Base-by-base conservation (phyloP, 2,113 vertebrate genomes). In the Peucedramus taeniatus region DNA sequence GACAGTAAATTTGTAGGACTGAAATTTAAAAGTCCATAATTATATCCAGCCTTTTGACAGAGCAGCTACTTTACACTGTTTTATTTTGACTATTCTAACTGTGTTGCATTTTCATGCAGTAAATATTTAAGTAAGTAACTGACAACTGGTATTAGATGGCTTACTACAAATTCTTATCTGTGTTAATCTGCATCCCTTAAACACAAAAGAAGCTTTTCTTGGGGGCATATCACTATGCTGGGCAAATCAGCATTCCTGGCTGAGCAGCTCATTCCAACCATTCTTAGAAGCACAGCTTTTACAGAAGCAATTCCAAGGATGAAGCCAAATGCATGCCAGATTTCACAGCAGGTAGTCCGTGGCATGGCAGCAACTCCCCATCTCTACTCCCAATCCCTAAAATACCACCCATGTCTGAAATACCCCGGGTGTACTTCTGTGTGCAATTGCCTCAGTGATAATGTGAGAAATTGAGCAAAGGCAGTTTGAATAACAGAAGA, bases 321-420 rank as follows among this genome's bases (percentile, higher is more conserved):
- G 49, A 94, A 90, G n/a, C 27, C 44, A 66, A 72, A 47, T 2
- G 10, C 15, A 15, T n/a, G 81, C 70, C 75, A 88, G 47, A n/a
- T 93, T 96, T 95, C 91, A 78, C 56, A 93, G 82, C 78, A 94
- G 78, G 70, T 92, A 66, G 83, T 64, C 64, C 47, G n/a, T 60
- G 51, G 21, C 82, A 77, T 9, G 6, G 39, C 44, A 87, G 42
- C 49, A 61, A 20, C 66, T 74, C 33, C 28, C n/a, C 17, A 56
- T 71, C 27, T 91, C 31, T 33, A 24, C 28, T 91, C 23, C 68
- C 7, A 31, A 37, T 57, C 37, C 49, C 47, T 40, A 70, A 79
- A 93, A 54, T 68, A 68, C 42, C 63, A 71, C 26, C 44, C 44
- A 68, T 17, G 4, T 33, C 63, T 90, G 63, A 90, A 86, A 87